These are phyloP conservation scores for Chymomyza fuscimana DNA, from an alignment of 2,888 invertebrate species.

Conservation along the genomic window DNA sequence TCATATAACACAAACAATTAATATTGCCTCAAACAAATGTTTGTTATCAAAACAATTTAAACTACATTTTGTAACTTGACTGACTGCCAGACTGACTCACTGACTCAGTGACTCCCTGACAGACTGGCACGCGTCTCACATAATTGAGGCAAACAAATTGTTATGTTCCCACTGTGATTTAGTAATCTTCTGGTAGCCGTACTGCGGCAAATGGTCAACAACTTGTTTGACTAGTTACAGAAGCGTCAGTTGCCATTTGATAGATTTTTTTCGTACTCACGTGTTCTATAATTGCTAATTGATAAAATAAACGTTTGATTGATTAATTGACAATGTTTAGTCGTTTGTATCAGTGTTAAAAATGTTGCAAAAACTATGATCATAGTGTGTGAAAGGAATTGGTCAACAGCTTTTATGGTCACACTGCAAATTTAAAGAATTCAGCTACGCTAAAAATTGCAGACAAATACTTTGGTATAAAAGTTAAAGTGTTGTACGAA, in stretches of 20 bases:
- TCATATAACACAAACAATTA: not conserved
- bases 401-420: not conserved
- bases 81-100: not conserved
- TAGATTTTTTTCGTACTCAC: conserved; percentile 53
- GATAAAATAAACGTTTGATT: conserved; percentile 5
- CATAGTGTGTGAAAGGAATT: not conserved
- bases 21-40: not conserved
- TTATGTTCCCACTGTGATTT: not conserved
- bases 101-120: not conserved
- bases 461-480: no score
- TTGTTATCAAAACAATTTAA: not conserved
- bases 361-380: not conserved
- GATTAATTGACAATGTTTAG: conserved; percentile 7
- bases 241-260: conserved; percentile 43
- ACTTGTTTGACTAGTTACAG: conserved; percentile 60
- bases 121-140: not conserved
- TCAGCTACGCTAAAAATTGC: no score
- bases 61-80: conserved; percentile 3
- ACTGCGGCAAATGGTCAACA: not conserved
- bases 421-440: no score
- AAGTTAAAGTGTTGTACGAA: no score
- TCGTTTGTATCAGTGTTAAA: not conserved
- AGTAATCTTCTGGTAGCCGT: not conserved
- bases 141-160: not conserved
- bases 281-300: conserved; percentile 56